Conservation (phyloP, 2,113 vertebrate species). For the Thunnus maccoyii region DNA sequence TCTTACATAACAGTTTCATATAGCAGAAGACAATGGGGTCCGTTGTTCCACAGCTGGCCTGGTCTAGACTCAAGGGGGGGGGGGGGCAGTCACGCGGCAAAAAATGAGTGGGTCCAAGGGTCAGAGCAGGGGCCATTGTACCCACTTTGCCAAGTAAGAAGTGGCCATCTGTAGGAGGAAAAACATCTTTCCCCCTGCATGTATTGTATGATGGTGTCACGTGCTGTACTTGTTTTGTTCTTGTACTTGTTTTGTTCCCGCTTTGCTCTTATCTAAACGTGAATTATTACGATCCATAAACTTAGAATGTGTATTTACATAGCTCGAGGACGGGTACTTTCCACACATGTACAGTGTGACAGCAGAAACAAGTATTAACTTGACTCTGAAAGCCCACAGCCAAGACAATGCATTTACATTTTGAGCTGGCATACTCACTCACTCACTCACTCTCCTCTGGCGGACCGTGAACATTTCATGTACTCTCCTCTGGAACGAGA, state of each 20-base stretch:
- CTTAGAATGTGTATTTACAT: slow-evolving; percentile 6
- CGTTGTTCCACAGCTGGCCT: slow-evolving; percentile 61
- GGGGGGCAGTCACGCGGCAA: slow-evolving; percentile 12
- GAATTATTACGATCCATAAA: slow-evolving; percentile 29
- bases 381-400: slow-evolving; percentile 21
- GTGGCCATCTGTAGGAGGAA: slow-evolving; percentile 1
- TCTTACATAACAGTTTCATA: slow-evolving; percentile 69
- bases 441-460: neutral
- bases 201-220: neutral
- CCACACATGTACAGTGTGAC: slow-evolving; percentile 23
- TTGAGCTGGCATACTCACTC: slow-evolving; percentile 2
- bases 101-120: neutral
- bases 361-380: slow-evolving; percentile 48
- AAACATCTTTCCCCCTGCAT: neutral
- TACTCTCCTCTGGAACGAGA: slow-evolving; percentile 6
- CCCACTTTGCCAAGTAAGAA: slow-evolving; percentile 6
- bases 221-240: slow-evolving; percentile 24
- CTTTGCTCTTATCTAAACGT: slow-evolving; percentile 30
- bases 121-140: slow-evolving; percentile 4
- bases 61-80: neutral
- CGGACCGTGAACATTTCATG: slow-evolving; percentile 1
- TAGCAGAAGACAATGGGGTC: slow-evolving; percentile 56
- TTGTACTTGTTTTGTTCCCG: slow-evolving; percentile 24
- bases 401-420: slow-evolving; percentile 28
- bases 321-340: slow-evolving; percentile 25